Base-by-base conservation (phyloP, 30 jellyfish, hydroid and myxozoan genomes). In the Phacellophora camtschatica region DNA sequence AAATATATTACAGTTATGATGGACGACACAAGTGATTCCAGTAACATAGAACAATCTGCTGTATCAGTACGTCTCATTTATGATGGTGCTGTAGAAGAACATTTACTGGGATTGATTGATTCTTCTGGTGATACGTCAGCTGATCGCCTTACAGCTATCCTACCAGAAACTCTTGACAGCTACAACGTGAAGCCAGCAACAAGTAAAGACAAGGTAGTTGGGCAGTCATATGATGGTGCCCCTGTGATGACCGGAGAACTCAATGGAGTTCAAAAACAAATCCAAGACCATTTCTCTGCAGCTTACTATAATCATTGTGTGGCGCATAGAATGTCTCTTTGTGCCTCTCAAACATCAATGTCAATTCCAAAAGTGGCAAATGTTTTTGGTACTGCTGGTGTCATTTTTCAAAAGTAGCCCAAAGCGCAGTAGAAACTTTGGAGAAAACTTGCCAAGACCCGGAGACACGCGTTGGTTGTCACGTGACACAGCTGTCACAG, bases 401-500 rank as follows among this genome's bases (percentile, higher is more conserved):
- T 63, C 54, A 13, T 61, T 61, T 29, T 61, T 61, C 54, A 19
- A 19, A 66, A 66, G 81, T 39, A 66, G 81, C 55, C 66, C 45
- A 67, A 33, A 33, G 39, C 65, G 34, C 5, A 35, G 37, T 2
- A 34, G 66, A 67, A 12, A 67, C 20, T 42, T 67, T 67, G 82
- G 82, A 0, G 23, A 19, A n/a, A 67, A 31, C 65, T 20, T 33
- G 24, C 82, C 82, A 33, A 67, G 39, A 15, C 82, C 82, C n/a
- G 82, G 82, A 12, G 66, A 67, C 66, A 35, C 75, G 6, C 2
- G 5, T 1, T 4, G 70, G 70, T 61, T 25, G 51, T 63, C 77
- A 24, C 55, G 78, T 77, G 89, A 77, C 39, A 18, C 88, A 75
- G 88, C 88, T 0, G 41, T 57, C 22, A 59, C 16, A 32, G 88